Conservation (phyloP, 2,888 invertebrate species). For the Mellilla xanthometata region DNA sequence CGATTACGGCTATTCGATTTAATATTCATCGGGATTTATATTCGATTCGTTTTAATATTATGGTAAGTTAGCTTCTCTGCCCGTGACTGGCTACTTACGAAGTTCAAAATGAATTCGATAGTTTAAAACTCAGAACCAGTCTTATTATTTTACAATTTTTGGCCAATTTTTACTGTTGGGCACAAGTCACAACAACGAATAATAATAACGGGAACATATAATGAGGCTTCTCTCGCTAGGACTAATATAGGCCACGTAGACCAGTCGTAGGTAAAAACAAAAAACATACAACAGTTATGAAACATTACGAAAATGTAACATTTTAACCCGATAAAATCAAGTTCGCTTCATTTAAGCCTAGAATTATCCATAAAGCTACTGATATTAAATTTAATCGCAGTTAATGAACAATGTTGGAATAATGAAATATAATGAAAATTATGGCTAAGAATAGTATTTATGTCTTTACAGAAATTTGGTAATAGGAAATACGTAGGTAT, state of each 20-base stretch:
- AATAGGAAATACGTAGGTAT: not conserved
- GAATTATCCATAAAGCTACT: not conserved
- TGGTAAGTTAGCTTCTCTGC: conserved; percentile 1
- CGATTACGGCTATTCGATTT: conserved; percentile 8
- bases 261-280: too few species aligned
- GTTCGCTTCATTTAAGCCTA: not conserved
- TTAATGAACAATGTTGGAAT: conserved; percentile 2
- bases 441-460: not conserved
- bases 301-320: not conserved
- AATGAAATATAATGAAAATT: conserved; percentile 2
- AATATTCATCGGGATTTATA: conserved; percentile 10
- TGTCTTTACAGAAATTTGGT: conserved; percentile 1
- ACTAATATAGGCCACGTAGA: too few species aligned
- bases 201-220: too few species aligned
- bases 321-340: not conserved
- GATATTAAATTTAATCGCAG: conserved; percentile 2
- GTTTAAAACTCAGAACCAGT: too few species aligned
- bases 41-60: conserved; percentile 9
- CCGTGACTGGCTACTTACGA: too few species aligned
- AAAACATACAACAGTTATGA: too few species aligned
- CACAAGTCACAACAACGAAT: too few species aligned
- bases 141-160: too few species aligned
- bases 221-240: too few species aligned
- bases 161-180: too few species aligned
- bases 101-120: not conserved